Evolutionary conservation across 2,797 vertebrate species (phyloP), one percentile per base, ranked within the genome.

Genomic region (Myotis planiceps): DNA sequence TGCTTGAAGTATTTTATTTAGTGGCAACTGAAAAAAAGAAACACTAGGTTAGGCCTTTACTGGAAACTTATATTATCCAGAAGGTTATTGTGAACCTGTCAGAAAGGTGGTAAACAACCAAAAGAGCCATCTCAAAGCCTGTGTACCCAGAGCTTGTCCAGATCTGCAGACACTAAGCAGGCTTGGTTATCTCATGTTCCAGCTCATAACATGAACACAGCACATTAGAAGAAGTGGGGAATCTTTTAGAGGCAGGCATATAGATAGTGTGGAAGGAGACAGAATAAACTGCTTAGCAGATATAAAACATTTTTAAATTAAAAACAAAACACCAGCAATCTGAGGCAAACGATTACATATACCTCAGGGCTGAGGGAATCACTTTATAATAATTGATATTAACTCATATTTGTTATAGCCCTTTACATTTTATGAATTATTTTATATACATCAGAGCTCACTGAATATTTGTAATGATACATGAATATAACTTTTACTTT

Each of bases 401-500:
- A 89, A 92, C 65, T 90, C 34, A 32, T 66, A 78, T 72, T 87
- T 96, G 66, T 93, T 74, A 94, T 95, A 97, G 97, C 97, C 97
- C 97, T 97, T 97, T 94, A 72, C 45, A 96, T 53, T 90, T 91
- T 78, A 94, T 82, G 87, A 96, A 92, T 69, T 95, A 39, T 89
- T 92, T 71, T 91, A 94, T 13, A 94, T 55, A 87, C 3, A 93
- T 71, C 49, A 95, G 92, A 95, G 55, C 88, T 95, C 53, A 72
- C 1, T 92, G 78, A 75, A 42, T 74, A 88, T 92, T 72, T 87
- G 25, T 82, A 96, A 51, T 83, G 94, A 92, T 37, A 94, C 66
- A 94, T 65, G 76, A 91, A 95, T 94, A 80, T 78, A 96, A 84
- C 51, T 79, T 91, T 82, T 88, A 74, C 84, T 94, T 84, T 94